Conservation (phyloP, 2,888 invertebrate species). For the Coremacera marginata region DNA sequence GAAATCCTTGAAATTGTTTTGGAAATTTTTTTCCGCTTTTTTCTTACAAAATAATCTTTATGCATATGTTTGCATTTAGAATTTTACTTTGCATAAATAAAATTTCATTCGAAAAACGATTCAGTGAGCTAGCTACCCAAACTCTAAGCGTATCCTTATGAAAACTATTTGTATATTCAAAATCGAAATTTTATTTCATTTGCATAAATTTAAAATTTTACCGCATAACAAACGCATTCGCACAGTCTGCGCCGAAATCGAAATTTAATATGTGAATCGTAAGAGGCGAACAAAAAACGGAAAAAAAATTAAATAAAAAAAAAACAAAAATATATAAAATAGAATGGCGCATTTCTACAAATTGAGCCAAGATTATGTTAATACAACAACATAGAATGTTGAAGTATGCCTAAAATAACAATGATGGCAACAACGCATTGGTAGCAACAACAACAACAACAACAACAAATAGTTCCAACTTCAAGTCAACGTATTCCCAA, state of each 20-base stretch:
- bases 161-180: slow-evolving; percentile 26
- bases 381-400: slow-evolving; percentile 1
- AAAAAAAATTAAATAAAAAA: not conserved
- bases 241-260: slow-evolving; percentile 30
- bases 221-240: slow-evolving; percentile 14
- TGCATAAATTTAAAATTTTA: slow-evolving; percentile 37
- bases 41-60: too few relatives aligned
- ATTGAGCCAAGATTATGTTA: slow-evolving; percentile 22
- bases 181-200: slow-evolving; percentile 33
- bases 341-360: slow-evolving; percentile 23
- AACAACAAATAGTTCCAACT: not conserved
- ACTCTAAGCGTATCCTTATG: not conserved
- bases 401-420: slow-evolving; percentile 13
- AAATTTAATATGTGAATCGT: slow-evolving; percentile 30
- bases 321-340: not conserved
- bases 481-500: slow-evolving; percentile 47
- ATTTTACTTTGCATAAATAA: too few relatives aligned
- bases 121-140: not conserved
- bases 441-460: slow-evolving; percentile 10
- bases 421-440: not conserved
- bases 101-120: too few relatives aligned
- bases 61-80: too few relatives aligned
- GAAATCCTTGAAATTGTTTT: too few relatives aligned
- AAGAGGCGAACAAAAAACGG: not conserved
- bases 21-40: too few relatives aligned